phyloP scores from a whole-genome alignment of 2,797 vertebrate genomes.

The Basileuterus tristriatus region DNA sequence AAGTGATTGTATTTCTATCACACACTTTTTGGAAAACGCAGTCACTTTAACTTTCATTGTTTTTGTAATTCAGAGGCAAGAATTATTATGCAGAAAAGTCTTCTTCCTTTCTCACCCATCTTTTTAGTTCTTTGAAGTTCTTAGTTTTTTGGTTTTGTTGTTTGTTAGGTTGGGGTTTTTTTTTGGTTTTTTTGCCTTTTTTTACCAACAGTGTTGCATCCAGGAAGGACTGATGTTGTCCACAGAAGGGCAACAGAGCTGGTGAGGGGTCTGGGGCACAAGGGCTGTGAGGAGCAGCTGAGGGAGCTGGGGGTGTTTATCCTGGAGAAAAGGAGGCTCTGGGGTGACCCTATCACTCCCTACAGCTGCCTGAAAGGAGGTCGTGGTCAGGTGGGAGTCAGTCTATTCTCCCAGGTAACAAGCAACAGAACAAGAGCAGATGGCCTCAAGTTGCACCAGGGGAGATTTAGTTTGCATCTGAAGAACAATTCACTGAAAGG shows the following conservation, averaged over 20 bases:
- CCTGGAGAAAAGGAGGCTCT: not conserved
- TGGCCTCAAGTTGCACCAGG: not conserved
- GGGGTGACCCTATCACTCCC: not conserved
- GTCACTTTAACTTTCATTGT: not conserved
- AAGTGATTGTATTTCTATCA: not conserved
- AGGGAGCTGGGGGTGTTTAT: not conserved
- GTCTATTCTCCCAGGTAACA: not conserved
- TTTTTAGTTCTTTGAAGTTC: not conserved
- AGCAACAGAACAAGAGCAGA: not conserved
- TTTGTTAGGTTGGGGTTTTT: not conserved
- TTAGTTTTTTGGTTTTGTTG: not conserved
- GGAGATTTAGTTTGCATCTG: not conserved
- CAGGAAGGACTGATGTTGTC: not conserved
- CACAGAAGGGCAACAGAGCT: not conserved
- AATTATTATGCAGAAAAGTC: not conserved
- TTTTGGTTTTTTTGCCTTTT: not conserved
- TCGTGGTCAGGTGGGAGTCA: too few relatives aligned
- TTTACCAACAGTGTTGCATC: not conserved
- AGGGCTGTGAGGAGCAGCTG: not conserved
- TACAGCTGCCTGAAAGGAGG: not conserved
- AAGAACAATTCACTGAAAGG: not conserved
- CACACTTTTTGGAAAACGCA: not conserved
- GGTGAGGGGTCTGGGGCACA: not conserved
- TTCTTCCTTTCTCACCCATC: not conserved
- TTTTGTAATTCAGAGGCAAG: not conserved